phyloP scores from a whole-genome alignment of 2,113 vertebrate genomes.

The Solenodon paradoxus region DNA sequence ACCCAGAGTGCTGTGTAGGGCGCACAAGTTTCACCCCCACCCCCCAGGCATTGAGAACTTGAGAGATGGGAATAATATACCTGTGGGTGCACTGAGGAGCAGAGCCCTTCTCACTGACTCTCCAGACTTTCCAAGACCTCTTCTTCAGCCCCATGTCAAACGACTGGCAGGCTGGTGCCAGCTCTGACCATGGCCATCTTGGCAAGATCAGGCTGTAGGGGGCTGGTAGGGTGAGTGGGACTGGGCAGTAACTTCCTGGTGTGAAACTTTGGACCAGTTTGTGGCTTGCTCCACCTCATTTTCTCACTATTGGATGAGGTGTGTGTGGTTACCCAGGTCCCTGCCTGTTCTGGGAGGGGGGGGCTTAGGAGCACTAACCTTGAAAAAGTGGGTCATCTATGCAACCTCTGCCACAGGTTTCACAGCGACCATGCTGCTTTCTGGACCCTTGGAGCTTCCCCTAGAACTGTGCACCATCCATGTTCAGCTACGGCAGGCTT shows the following conservation, averaged over 20 bases:
- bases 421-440: neutral
- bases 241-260: neutral
- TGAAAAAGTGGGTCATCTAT: neutral
- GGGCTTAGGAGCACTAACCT: neutral
- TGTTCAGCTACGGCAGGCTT: neutral
- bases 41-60: neutral
- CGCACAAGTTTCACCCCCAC: neutral
- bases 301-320: neutral
- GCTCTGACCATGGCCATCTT: neutral
- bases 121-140: neutral
- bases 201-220: neutral
- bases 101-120: neutral
- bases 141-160: neutral
- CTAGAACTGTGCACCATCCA: neutral
- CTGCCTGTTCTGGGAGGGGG: neutral
- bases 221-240: neutral
- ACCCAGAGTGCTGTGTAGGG: neutral
- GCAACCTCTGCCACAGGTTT: neutral
- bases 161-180: neutral
- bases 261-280: neutral
- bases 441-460: neutral
- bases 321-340: neutral
- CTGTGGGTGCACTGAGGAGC: neutral
- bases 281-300: neutral
- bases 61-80: neutral